Evolutionary conservation across 1,140 invertebrate species (phyloP), one percentile per base, ranked within the genome.

Genomic region (Drosophila seguyi): DNA sequence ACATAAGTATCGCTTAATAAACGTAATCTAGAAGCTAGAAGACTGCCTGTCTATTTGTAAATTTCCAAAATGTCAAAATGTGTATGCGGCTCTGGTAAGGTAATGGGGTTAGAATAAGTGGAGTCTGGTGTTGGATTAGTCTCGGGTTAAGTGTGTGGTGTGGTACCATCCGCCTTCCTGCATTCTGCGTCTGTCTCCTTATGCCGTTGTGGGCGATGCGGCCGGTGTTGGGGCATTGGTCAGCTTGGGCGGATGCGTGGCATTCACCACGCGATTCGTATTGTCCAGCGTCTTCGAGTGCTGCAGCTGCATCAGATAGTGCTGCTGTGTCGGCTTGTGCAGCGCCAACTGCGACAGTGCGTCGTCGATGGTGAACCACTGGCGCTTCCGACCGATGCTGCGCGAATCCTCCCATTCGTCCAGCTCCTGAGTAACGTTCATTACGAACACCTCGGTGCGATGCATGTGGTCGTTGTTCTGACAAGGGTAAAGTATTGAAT

Each of bases 401-500:
- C 96, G 95, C 22, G 97, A 97, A 93, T 99, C 98, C 93, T 98
- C 97, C 98, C 98, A 99, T 92, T 98, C 98, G 27, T 97, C 96
- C 79, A 98, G 93, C 93, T 98, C 97, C 93, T 99, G 96, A 7
- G 97, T 97, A 20, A 98, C 97, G 77, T 95, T 95, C 95, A 99
- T 96, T 65, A 98, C 97, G 94, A 97, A 99, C 52, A 99, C 97
- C 92, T 97, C 96, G 25, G 98, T 99, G 79, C 98, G 95, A 94
- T 98, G 97, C 93, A 97, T 97, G 82, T 98, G 96, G 92, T 98
- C 97, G 55, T 95, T 94, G 93, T 98, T 98, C 98, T 88, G 31
- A 7, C 71, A 42, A 16, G 10, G 93, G 93, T 81, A 78, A 20
- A 16, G 4, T 14, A 16, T 16, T 7, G 1, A 7, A 45, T 14